Base-by-base conservation (phyloP, 2,113 vertebrate genomes). In the Coracopsis vasa region DNA sequence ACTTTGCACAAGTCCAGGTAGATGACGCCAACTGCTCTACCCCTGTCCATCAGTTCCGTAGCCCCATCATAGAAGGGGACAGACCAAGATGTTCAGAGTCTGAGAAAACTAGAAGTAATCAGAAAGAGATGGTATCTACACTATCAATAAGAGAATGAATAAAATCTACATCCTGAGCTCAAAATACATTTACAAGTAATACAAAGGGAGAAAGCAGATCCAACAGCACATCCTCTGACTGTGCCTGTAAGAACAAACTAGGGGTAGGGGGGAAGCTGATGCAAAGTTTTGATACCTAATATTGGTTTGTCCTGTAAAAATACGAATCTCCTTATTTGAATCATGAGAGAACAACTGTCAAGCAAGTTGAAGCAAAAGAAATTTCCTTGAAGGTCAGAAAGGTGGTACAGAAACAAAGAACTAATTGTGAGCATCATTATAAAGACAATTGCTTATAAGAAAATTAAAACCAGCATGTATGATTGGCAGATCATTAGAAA, bases 401-500 rank as follows among this genome's bases (percentile, higher is more conserved):
- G 75, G 21, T 15, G 37, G 41, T 23, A 78, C 28, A 53, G 50
- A 83, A 90, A 33, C n/a, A 75, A 94, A 89, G 37, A 92, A 84
- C 51, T 80, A 87, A 79, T 51, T 72, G 15, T 85, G 16, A 90
- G 44, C 33, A 81, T 64, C 42, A 51, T 81, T 79, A 65, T 73
- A 48, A 65, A 50, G 54, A 78, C 50, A 42, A 94, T 17, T 64
- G 33, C 39, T 71, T 81, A 39, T 31, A 62, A 90, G 29, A 90
- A 90, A 92, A 95, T 41, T 65, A 90, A 84, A 54, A 10, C 11
- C 18, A 44, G 60, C 39, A 45, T 10, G 3, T 64, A 75, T 53
- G 78, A 91, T 44, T 82, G 94, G 56, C 81, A 95, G 81, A 74
- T 60, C 31, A 87, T 47, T 24, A 81, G 42, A 77, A 95, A 94